Conservation (phyloP, 2,797 vertebrate species). For the Phyllotis vaccarum region DNA sequence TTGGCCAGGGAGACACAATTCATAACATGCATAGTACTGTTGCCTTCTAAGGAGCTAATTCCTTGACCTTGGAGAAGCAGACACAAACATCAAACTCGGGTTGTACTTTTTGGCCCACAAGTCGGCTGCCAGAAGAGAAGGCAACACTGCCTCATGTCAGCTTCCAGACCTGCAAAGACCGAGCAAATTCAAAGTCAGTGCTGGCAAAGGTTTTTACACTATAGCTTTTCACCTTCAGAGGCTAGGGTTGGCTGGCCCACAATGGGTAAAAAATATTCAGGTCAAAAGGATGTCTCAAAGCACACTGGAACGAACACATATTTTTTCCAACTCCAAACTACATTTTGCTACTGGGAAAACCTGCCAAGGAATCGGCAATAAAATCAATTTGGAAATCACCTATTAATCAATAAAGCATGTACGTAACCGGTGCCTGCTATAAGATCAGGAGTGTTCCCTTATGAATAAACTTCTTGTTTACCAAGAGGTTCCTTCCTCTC, state of each 20-base stretch:
- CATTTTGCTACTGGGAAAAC: neutral
- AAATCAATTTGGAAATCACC: slow-evolving; percentile 48
- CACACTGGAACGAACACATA: neutral
- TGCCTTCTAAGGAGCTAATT: slow-evolving; percentile 84
- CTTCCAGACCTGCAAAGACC: slow-evolving; percentile 81
- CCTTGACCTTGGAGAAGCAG: slow-evolving; percentile 77
- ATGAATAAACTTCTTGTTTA: slow-evolving; percentile 64
- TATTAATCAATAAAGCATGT: neutral
- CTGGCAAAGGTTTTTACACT: neutral
- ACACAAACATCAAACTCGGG: slow-evolving; percentile 68
- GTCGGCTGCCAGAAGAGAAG: slow-evolving; percentile 59
- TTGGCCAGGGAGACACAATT: slow-evolving; percentile 93
- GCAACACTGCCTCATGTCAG: slow-evolving; percentile 63
- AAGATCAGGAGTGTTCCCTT: neutral
- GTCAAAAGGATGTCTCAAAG: neutral
- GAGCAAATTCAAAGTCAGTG: slow-evolving; percentile 54
- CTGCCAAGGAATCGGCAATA: slow-evolving; percentile 6
- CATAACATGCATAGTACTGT: slow-evolving; percentile 94
- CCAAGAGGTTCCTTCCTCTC: slow-evolving; percentile 19
- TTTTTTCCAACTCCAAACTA: neutral
- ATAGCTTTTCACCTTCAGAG: neutral
- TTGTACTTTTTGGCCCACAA: slow-evolving; percentile 42
- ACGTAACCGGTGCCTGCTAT: neutral
- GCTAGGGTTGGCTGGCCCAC: neutral
- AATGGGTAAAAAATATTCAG: neutral